phyloP scores from a whole-genome alignment of 2,888 invertebrate genomes.

The Ophraella communa region DNA sequence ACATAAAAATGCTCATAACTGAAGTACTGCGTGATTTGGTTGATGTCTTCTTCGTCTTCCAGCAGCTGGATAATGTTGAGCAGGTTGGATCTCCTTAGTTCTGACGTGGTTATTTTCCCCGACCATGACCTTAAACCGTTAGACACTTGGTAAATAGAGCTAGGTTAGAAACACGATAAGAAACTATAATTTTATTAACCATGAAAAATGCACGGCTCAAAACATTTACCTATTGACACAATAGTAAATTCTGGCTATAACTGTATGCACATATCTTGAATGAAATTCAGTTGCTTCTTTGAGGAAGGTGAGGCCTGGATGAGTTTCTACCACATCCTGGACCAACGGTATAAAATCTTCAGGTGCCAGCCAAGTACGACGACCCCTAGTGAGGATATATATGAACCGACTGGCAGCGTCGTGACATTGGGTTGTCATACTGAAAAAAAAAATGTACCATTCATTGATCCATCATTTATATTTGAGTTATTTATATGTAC shows the following conservation, averaged over 20 bases:
- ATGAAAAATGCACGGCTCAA: too few species aligned
- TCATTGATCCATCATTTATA: too few species aligned
- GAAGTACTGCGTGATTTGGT: conserved; percentile 88
- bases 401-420: conserved; percentile 90
- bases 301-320: conserved; percentile 96
- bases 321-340: conserved; percentile 98
- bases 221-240: conserved; percentile 72
- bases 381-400: conserved; percentile 80
- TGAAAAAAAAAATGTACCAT: conserved; percentile 61
- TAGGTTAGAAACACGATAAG: too few species aligned
- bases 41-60: conserved; percentile 97
- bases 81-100: conserved; percentile 90
- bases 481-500: too few species aligned
- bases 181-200: too few species aligned
- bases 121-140: conserved; percentile 92
- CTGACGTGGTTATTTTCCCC: conserved; percentile 85
- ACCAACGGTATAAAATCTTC: conserved; percentile 94
- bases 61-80: conserved; percentile 81
- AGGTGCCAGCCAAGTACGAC: conserved; percentile 72
- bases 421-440: conserved; percentile 82
- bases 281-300: conserved; percentile 99
- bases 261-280: conserved; percentile 97
- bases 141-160: too few species aligned
- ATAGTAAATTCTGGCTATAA: conserved; percentile 97
- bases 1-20: conserved; percentile 99